phyloP scores from a whole-genome alignment of 2,888 invertebrate species.

The Ctena decussata region DNA sequence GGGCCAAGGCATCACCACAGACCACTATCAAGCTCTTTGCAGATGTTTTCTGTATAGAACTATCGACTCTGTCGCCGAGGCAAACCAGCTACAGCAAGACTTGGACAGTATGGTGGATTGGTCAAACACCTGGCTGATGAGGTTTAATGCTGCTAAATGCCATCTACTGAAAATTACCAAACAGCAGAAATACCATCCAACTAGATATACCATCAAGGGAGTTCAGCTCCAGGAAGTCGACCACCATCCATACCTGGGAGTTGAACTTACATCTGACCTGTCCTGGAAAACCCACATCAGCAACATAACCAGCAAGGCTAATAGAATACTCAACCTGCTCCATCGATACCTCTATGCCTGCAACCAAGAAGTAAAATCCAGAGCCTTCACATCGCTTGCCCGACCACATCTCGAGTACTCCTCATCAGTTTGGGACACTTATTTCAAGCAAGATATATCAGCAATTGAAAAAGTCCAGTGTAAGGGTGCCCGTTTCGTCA shows the following conservation, averaged over 20 bases:
- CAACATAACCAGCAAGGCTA: neutral
- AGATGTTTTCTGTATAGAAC: neutral
- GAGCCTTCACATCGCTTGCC: neutral
- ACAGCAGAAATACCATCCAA: neutral
- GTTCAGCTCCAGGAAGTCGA: neutral
- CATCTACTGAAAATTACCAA: neutral
- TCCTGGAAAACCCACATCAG: neutral
- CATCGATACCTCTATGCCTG: neutral
- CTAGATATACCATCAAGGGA: neutral
- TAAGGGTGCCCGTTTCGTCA: neutral
- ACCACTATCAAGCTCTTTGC: neutral
- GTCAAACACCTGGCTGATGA: neutral
- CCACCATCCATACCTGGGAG: neutral
- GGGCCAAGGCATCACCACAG: neutral
- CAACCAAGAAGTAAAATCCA: neutral
- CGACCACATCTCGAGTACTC: too few relatives aligned
- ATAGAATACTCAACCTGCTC: neutral
- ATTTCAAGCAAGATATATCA: neutral
- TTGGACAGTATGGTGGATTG: neutral
- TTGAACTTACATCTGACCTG: neutral
- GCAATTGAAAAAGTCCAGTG: neutral
- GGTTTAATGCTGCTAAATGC: neutral
- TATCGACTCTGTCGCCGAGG: too few relatives aligned
- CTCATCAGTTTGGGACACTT: too few relatives aligned
- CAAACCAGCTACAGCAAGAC: too few relatives aligned